phyloP scores from a whole-genome alignment of 2,113 vertebrate genomes.

The Poeciliopsis retropinna region DNA sequence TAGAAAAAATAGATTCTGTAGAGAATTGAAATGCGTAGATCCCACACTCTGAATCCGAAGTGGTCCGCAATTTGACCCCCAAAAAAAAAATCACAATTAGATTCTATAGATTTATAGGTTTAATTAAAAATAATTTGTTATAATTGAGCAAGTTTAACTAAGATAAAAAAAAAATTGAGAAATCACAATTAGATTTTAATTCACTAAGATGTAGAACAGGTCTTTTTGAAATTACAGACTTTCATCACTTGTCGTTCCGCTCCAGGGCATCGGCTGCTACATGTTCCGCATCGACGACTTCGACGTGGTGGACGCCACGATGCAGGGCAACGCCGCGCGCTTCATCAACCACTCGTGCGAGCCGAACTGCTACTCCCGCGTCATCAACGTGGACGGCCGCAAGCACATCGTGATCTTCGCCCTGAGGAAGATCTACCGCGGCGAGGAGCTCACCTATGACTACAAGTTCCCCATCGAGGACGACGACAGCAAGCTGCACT shows the following conservation, averaged over 20 bases:
- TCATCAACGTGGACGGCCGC: slow-evolving; percentile 92
- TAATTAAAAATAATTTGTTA: too few species aligned
- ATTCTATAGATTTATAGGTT: too few species aligned
- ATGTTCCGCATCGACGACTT: slow-evolving; percentile 96
- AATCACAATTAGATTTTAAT: too few species aligned
- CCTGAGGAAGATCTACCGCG: slow-evolving; percentile 88
- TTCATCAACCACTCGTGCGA: slow-evolving; percentile 96
- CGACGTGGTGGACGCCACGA: slow-evolving; percentile 91
- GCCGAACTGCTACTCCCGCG: slow-evolving; percentile 92
- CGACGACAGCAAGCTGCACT: slow-evolving; percentile 88
- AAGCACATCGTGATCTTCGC: slow-evolving; percentile 95
- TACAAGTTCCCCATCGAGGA: slow-evolving; percentile 96
- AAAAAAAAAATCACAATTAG: too few species aligned
- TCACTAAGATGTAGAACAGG: too few species aligned
- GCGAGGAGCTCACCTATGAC: slow-evolving; percentile 93
- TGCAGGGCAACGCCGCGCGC: slow-evolving; percentile 91
- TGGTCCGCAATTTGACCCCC: too few species aligned
- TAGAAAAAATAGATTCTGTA: too few species aligned
- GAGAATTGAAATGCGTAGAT: too few species aligned
- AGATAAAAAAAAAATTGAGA: too few species aligned
- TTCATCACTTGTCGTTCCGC: not conserved
- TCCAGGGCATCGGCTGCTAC: slow-evolving; percentile 92
- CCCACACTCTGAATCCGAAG: too few species aligned
- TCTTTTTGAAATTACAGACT: not conserved
- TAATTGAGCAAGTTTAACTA: too few species aligned